Evolutionary conservation across 1,140 invertebrate genomes (phyloP).

Genomic region (Octopus sinensis): DNA sequence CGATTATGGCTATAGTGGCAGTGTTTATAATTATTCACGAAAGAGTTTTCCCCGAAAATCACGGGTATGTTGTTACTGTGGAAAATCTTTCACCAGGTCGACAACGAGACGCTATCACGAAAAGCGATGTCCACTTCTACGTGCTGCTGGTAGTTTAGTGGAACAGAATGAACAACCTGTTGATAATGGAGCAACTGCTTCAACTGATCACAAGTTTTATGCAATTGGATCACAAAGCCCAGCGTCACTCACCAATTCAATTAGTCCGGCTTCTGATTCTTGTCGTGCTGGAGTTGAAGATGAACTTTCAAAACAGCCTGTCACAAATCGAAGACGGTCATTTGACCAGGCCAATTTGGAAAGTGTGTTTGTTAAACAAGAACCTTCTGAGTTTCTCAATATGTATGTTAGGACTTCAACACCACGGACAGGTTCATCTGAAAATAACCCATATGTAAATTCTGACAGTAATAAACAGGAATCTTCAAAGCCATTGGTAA

Average conservation of each 20-base stretch:
- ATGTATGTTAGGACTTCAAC: neutral
- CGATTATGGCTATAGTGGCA: slow-evolving; percentile 46
- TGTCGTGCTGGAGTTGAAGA: slow-evolving; percentile 10
- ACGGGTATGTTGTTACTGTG: slow-evolving; percentile 48
- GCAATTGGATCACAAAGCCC: slow-evolving; percentile 11
- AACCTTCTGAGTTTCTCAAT: slow-evolving; percentile 8
- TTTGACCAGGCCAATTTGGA: slow-evolving; percentile 13
- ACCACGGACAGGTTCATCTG: neutral
- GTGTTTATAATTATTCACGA: slow-evolving; percentile 48
- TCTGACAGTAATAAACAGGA: neutral
- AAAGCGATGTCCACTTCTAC: slow-evolving; percentile 44
- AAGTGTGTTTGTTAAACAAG: slow-evolving; percentile 5
- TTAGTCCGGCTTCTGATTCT: slow-evolving; percentile 8
- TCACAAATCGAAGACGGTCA: neutral
- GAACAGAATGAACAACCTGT: slow-evolving; percentile 25
- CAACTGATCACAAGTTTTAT: neutral
- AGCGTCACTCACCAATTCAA: slow-evolving; percentile 9
- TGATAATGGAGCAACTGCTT: neutral
- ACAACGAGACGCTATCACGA: slow-evolving; percentile 52
- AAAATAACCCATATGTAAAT: neutral
- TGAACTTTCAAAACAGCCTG: slow-evolving; percentile 1
- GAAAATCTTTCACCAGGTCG: slow-evolving; percentile 51
- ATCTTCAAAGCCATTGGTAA: neutral
- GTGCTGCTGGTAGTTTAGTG: slow-evolving; percentile 42
- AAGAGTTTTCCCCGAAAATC: slow-evolving; percentile 52